Percentiles rank a stretch among this genome's conserved stretches.
These are phyloP conservation scores for Odontophorus gujanensis DNA, from an alignment of 2,113 vertebrate genomes.

Conservation along the genomic window DNA sequence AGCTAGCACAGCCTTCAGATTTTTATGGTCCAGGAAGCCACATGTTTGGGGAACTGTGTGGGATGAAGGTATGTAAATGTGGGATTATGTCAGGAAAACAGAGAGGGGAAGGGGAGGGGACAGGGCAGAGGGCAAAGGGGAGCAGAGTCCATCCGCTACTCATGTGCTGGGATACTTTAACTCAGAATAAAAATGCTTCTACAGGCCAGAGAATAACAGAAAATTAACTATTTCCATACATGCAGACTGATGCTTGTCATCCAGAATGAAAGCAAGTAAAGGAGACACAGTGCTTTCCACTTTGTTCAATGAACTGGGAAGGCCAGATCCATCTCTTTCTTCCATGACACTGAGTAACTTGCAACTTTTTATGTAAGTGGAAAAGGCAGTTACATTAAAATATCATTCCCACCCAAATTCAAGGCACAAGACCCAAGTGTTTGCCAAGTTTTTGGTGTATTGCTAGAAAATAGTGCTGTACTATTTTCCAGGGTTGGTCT, in stretches of 20 bases:
- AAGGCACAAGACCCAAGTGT: constrained; percentile 27
- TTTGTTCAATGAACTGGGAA: neutral
- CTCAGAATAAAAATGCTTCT: constrained; percentile 16
- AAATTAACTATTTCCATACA: constrained; percentile 10
- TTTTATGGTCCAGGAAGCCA: neutral
- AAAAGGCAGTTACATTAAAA: constrained; percentile 36
- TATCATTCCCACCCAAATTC: constrained; percentile 60
- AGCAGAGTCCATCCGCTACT: neutral
- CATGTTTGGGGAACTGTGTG: neutral
- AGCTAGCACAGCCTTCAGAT: neutral
- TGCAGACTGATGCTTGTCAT: neutral
- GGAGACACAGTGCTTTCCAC: neutral
- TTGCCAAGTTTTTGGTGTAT: constrained; percentile 50
- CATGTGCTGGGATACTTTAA: constrained; percentile 6
- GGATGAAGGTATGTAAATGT: neutral
- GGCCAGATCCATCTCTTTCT: neutral
- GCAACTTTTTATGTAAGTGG: neutral
- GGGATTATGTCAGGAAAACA: neutral
- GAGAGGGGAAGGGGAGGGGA: neutral
- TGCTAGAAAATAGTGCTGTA: constrained; percentile 12
- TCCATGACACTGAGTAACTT: neutral
- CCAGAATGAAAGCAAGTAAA: neutral
- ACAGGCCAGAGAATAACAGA: constrained; percentile 26
- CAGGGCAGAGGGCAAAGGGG: neutral
- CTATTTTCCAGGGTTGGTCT: constrained; percentile 57